Evolutionary conservation across 2,888 invertebrate genomes (phyloP), one percentile per base, ranked within the genome.

Genomic region (Osmoderma eremita): DNA sequence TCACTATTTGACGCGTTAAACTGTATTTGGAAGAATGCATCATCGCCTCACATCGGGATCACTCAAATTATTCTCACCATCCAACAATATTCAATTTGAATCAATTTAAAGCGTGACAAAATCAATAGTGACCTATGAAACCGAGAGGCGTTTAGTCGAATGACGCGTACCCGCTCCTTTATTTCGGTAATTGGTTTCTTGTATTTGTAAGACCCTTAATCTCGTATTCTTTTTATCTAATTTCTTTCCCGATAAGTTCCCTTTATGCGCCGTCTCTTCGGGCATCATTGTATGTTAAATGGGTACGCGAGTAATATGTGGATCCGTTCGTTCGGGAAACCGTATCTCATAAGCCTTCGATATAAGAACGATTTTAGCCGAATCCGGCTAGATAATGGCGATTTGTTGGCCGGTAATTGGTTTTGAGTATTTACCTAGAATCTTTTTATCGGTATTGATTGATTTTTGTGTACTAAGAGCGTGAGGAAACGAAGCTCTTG

Each of bases 141-240:
- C 69, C 30, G 66, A 73, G 70, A 63, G 67, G 48, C 68, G 58
- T 68, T 67, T 69, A 70, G 63, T 49, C 62, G 61, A 67, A 64
- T 64, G 58, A 45, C 58, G 63, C 49, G 58, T 51, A 67, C 15
- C 67, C 45, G 63, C 63, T 67, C 72, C 74, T 76, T 76, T 76
- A 76, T 77, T 76, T 75, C 75, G 68, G 72, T 77, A 77, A 78
- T 78, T 78, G 77, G 75, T 77, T 78, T 78, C 77, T 75, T 74
- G 75, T 76, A 77, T 76, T 78, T 77, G 76, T 74, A 73, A 73
- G 74, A 67, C 71, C 74, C 74, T 72, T 74, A 74, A 76, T 75
- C 73, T 74, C 67, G 70, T 61, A 73, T 75, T 75, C 75, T 75
- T 75, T 75, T 74, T 74, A 74, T 75, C 72, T 76, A 76, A 76